Evolutionary conservation across 2,797 vertebrate species (phyloP), one percentile per base, ranked within the genome.

Genomic region (Cottoperca gobio): DNA sequence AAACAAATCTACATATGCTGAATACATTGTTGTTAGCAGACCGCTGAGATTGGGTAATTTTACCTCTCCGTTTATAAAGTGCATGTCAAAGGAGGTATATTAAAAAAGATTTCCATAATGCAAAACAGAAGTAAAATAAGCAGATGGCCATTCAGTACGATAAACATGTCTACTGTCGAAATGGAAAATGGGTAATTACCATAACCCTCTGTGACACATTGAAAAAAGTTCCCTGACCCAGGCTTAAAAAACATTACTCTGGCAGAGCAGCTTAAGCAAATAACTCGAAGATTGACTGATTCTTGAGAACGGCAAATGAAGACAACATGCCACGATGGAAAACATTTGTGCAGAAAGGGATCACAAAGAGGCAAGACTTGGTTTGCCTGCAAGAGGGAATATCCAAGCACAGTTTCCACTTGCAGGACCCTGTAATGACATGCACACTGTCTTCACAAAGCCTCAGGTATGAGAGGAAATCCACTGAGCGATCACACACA

Each of bases 371-470:
- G 75, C 39, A 71, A 81, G 83, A 75, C 61, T 81, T 17, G 21
- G 63, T 85, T 62, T 77, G 63, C 63, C 78, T 86, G 66, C 74
- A 70, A 75, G 76, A 86, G 66, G 82, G 83, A 88, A 87, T 86
- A 85, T 86, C 79, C 83, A 83, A 88, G 81, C 79, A 31, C 68
- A 87, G 65, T 93, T 94, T 93, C 89, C 90, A 93, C 78, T 91
- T 26, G 78, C 76, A 71, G 72, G 46, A 79, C 83, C 65, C 69
- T 87, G 82, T 76, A 86, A 85, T 70, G 78, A 86, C 87, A 91
- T 19, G 76, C 82, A 82, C 64, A 84, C 76, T n/a, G 19, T 86
- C 85, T 73, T 69, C 79, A 73, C 70, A 58, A 49, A 76, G 77
- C 63, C 55, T 67, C 12, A 31, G 54, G 50, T 80, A 60, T 6